phyloP scores from a whole-genome alignment of 1,140 invertebrate species.

The Eubasilissa regina region DNA sequence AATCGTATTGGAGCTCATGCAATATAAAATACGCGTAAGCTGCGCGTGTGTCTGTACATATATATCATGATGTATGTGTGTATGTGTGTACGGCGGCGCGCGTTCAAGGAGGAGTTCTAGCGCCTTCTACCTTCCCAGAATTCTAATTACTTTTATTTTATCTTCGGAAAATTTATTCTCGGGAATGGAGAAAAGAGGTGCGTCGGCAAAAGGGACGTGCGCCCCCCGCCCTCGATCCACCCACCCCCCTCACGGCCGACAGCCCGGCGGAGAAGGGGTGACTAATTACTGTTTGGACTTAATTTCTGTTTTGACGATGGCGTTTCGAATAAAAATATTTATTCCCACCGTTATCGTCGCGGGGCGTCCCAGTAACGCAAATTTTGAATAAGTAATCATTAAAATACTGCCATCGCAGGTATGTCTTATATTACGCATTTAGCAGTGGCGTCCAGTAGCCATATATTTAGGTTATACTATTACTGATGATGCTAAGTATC shows the following conservation, averaged over 20 bases:
- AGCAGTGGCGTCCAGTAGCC: no score
- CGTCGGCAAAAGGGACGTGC: slow-evolving; percentile 52
- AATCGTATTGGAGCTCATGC: neutral
- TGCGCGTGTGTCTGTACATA: neutral
- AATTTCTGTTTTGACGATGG: slow-evolving; percentile 61
- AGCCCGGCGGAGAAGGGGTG: slow-evolving; percentile 47
- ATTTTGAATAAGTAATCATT: slow-evolving; percentile 15
- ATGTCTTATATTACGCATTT: no score
- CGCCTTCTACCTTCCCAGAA: slow-evolving; percentile 59
- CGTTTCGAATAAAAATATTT: slow-evolving; percentile 60
- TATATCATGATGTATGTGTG: neutral
- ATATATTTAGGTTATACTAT: no score
- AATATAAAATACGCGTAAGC: neutral
- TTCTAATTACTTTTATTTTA: slow-evolving; percentile 62
- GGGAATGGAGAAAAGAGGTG: slow-evolving; percentile 60
- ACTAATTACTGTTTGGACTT: slow-evolving; percentile 61
- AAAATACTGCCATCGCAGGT: neutral
- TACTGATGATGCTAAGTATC: no score
- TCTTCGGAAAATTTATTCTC: slow-evolving; percentile 61
- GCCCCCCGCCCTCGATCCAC: slow-evolving; percentile 41
- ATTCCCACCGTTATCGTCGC: slow-evolving; percentile 45
- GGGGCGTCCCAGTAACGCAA: neutral
- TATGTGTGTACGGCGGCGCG: slow-evolving; percentile 30
- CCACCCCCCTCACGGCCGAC: neutral
- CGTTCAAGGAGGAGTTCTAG: slow-evolving; percentile 5